Evolutionary conservation across 2,888 invertebrate genomes (phyloP), one percentile per base, ranked within the genome.

Genomic region (Amiota communis): DNA sequence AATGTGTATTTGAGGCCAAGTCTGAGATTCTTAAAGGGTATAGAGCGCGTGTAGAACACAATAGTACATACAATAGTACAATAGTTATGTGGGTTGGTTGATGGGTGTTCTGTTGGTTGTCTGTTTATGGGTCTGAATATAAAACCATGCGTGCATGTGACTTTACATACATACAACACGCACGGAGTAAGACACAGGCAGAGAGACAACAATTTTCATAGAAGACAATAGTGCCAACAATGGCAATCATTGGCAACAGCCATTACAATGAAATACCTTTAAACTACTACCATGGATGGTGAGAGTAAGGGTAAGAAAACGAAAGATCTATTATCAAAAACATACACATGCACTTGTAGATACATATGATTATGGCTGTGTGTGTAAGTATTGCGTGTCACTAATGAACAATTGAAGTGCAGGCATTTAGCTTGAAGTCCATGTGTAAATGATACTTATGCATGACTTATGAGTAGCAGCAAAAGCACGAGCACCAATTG

Each of bases 331-430:
- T 53, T 53, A 53, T 53, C 53, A 15, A 15, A 53, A 53, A 2
- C 15, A 15, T 53, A n/a, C 8, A n/a, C 1, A 15, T 9, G 1
- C n/a, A 57, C n/a, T 57, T 15, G 15, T 57, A 36, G 8, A 36
- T 36, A 36, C 36, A 6, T 36, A 8, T 57, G n/a, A 15, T 57
- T 15, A 8, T 59, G 59, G 20, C 13, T 12, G 1, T 53, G 15
- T 13, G 53, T 10, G 11, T 20, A 11, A 23, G 23, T 23, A 23
- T 23, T 17, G 2, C 59, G 17, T 59, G 20, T 17, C 20, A 17
- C 17, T 17, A 57, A 59, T 59, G 59, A 59, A 59, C 59, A 59
- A 59, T 59, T 59, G n/a, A 59, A 17, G 4, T 17, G 20, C 4
- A 11, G 17, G 17, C 20, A 17, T 20, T 59, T 17, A 15, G 23